Base-by-base conservation (phyloP, 2,888 invertebrate species). In the Loripinus fragilis region DNA sequence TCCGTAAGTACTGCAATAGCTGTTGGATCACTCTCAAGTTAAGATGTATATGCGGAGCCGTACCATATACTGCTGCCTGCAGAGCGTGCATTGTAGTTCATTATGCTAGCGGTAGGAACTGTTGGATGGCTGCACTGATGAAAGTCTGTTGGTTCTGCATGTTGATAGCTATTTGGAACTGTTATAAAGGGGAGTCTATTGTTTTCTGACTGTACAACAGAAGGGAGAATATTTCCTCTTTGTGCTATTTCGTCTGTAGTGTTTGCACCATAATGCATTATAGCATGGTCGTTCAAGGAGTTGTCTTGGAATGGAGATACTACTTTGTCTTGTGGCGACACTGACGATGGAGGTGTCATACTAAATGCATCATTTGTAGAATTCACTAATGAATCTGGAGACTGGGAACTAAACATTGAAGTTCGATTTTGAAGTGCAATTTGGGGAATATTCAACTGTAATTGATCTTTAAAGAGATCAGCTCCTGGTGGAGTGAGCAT, bases 301-400 rank as follows among this genome's bases (percentile, higher is more conserved):
- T 28, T 42, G 41, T 80, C 80, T 15, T 64, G 69, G 64, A 87
- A 87, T 12, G 90, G 82, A 12, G 87, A 60, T 60, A 33, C 78
- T 48, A 89, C 80, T 94, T 96, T 97, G 91, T 98, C 98, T 80
- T 98, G 95, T 0, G 98, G 98, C 7, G 98, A 98, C 0, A 98
- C 98, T 3, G 98, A 98, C n/a, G 98, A 97, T 71, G 98, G 98
- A 71, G 98, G 98, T 5, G 98, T 98, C 97, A 98, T 98, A 67
- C 88, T 88, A 93, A 98, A 98, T 90, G 93, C 90, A 83, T 94
- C 91, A 33, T 81, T 72, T 30, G 82, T 67, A 41, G 74, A 74
- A 20, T 65, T 74, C 20, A 84, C 64, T 70, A 85, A 67, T 52
- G 87, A 82, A 75, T 87, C 86, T 71, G 86, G 73, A 33, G 86